These are phyloP conservation scores for Hypanus sabinus DNA, from an alignment of 2,113 vertebrate genomes.

Conservation along the genomic window DNA sequence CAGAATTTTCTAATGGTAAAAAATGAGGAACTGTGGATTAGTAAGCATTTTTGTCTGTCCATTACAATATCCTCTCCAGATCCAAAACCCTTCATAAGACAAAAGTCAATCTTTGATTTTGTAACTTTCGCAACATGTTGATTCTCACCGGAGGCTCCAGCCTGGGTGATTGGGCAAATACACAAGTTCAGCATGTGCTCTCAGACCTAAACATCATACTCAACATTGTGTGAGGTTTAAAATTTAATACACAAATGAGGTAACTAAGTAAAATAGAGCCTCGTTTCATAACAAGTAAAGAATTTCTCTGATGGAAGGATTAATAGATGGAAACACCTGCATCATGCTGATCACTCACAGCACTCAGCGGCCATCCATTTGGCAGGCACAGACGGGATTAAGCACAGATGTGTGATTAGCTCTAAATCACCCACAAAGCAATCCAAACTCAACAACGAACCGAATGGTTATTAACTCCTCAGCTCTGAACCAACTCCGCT, in stretches of 20 bases:
- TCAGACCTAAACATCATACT: not conserved
- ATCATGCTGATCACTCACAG: not conserved
- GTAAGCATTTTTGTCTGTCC: too few relatives aligned
- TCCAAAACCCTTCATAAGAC: too few relatives aligned
- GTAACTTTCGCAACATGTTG: too few relatives aligned
- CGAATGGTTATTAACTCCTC: too few relatives aligned
- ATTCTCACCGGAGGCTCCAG: not conserved
- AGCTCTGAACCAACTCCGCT: not conserved
- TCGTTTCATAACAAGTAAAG: not conserved
- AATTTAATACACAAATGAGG: not conserved
- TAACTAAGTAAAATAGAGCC: not conserved
- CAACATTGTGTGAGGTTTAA: not conserved
- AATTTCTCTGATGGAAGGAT: not conserved
- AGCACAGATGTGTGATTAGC: not conserved
- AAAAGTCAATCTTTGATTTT: too few relatives aligned
- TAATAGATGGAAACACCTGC: conserved; percentile 6
- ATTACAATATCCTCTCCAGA: too few relatives aligned
- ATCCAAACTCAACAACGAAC: not conserved
- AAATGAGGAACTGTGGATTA: too few relatives aligned
- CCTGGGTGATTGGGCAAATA: not conserved
- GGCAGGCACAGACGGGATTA: not conserved
- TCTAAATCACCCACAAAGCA: not conserved
- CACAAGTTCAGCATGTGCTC: not conserved
- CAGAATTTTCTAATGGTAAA: too few relatives aligned
- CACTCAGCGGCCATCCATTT: not conserved